A percentile compares a stretch with the other conserved stretches of the same genome.
phyloP scores from a whole-genome alignment of 2,888 invertebrate species.

The Myopa tessellatipennis region DNA sequence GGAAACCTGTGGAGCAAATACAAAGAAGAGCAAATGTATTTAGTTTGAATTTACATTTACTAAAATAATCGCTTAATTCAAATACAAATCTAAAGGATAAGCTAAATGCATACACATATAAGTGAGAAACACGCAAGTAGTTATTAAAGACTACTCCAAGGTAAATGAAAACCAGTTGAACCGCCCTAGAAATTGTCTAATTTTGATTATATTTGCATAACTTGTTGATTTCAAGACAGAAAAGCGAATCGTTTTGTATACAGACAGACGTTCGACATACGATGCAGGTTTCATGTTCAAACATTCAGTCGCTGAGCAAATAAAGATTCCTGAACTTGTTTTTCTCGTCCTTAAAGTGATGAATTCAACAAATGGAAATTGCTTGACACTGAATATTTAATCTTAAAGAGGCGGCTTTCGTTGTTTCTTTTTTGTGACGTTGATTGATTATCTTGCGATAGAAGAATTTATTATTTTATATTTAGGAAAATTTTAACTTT shows the following conservation, averaged over 20 bases:
- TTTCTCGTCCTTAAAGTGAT: conserved; percentile 62
- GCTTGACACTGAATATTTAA: conserved; percentile 66
- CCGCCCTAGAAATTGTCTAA: not conserved
- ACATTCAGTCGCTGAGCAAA: conserved; percentile 50
- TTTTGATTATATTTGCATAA: conserved; percentile 44
- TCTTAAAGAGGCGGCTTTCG: conserved; percentile 48
- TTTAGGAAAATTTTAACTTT: conserved; percentile 23
- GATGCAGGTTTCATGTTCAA: conserved; percentile 47
- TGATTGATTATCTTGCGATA: not conserved
- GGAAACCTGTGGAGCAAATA: conserved; percentile 72
- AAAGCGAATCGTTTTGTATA: not conserved
- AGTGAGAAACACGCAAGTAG: not conserved
- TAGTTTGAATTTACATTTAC: not conserved
- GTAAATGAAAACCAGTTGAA: conserved; percentile 4
- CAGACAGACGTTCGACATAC: conserved; percentile 9
- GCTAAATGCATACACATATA: too few species aligned
- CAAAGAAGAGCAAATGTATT: not conserved
- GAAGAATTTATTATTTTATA: not conserved
- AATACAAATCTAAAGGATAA: too few species aligned
- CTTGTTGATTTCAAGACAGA: conserved; percentile 40
- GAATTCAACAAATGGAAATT: conserved; percentile 59
- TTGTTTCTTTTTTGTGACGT: not conserved
- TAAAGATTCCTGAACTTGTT: conserved; percentile 58
- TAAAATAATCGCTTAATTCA: conserved; percentile 1
- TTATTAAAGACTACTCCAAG: not conserved